A percentile compares a stretch with the other conserved stretches of the same genome.
Evolutionary conservation across 2,797 vertebrate genomes (phyloP).

Genomic region (Ispidina lecontei): DNA sequence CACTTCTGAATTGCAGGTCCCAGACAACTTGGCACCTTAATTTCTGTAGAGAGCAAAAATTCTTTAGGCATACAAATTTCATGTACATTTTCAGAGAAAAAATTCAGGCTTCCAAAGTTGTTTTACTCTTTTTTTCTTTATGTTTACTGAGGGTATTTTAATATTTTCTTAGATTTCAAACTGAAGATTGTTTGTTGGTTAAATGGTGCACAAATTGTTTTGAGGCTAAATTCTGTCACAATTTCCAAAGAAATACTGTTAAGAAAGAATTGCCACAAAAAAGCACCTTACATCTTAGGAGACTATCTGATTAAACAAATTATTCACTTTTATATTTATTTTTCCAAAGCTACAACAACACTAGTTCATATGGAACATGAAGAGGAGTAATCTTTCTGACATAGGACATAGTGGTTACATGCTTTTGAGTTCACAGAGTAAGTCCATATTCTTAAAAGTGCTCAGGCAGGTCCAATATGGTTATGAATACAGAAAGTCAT

Average conservation of each 20-base stretch:
- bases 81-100: not conserved
- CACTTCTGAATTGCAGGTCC: not conserved
- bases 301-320: not conserved
- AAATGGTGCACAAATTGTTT: not conserved
- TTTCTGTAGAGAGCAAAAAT: not conserved
- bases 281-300: not conserved
- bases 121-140: not conserved
- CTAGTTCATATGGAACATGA: not conserved
- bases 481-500: constrained; percentile 1
- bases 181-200: not conserved
- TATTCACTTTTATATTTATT: not conserved
- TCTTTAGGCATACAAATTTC: not conserved
- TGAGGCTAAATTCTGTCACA: not conserved
- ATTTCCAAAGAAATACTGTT: not conserved
- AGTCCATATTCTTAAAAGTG: not conserved
- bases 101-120: not conserved
- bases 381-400: not conserved
- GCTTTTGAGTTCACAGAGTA: not conserved
- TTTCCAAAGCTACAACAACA: not conserved
- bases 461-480: not conserved
- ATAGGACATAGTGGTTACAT: not conserved
- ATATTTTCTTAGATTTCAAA: not conserved
- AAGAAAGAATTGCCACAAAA: not conserved
- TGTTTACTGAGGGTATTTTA: not conserved
- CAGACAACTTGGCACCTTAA: not conserved